Evolutionary conservation across 1,140 invertebrate genomes (phyloP), one percentile per base, ranked within the genome.

Genomic region (Condylostylus longicornis): DNA sequence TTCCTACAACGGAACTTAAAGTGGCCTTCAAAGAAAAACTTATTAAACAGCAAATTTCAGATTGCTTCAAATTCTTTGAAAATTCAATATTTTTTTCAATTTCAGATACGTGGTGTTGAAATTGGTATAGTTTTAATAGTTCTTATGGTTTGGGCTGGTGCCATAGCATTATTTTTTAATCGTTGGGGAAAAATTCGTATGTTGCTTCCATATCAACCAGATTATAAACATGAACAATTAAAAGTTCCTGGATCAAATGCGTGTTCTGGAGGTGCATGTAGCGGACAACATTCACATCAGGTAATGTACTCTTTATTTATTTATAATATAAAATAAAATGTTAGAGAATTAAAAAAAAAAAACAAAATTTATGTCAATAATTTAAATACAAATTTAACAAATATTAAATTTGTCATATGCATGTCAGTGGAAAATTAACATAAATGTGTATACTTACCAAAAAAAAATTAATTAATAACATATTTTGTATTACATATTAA

Each of bases 161-260:
- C 84, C 8, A 88, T 91, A 49, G 79, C 79, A 1, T 63, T 90
- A 4, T 90, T 89, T 67, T 87, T 89, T 66, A 88, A 86, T 54
- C 71, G 82, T 22, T 89, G 85, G 86, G 86, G 86, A 12, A 91
- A 91, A 66, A 91, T 90, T 30, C 70, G 87, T 25, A 90, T 90
- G 86, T 65, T 91, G 39, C 65, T 89, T 44, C 86, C 86, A 1
- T 91, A 90, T 58, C 85, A 90, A 51, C 86, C 87, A 5, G 84
- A 86, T 47, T 87, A 85, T 58, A 87, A 86, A 53, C 74, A 77
- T 43, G 81, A 84, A 51, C 79, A 82, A 55, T 60, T 82, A 3
- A 82, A 84, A 65, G 79, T 82, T 21, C 79, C 80, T 2, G 79
- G 79, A 10, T 80, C 78, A 22, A 79, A 77, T 17, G 77, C 75